These are phyloP conservation scores for Seriola aureovittata DNA, from an alignment of 2,113 vertebrate genomes.

Conservation along the genomic window DNA sequence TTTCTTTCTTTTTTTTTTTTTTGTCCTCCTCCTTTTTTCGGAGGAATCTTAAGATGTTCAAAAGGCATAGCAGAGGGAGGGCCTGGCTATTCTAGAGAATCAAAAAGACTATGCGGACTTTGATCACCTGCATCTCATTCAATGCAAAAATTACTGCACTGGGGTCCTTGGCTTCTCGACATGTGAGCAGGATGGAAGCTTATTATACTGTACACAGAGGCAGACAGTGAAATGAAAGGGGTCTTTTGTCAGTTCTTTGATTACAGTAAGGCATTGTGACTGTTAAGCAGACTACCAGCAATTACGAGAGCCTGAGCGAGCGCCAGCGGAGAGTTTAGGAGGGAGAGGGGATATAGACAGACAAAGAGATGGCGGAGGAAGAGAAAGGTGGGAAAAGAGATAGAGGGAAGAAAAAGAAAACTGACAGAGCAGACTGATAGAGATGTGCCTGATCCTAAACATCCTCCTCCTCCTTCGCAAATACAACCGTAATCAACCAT, in stretches of 20 bases:
- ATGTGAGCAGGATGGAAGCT: conserved; percentile 67
- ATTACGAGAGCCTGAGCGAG: conserved; percentile 56
- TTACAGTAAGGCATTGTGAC: conserved; percentile 78
- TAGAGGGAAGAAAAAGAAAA: not conserved
- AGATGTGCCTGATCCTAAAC: conserved; percentile 17
- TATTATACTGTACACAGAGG: conserved; percentile 76
- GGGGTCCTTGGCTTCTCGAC: conserved; percentile 69
- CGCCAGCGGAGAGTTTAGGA: conserved; percentile 42
- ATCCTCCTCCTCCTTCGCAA: not conserved
- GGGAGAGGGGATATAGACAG: conserved; percentile 33
- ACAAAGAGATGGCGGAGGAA: conserved; percentile 39
- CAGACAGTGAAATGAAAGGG: conserved; percentile 73
- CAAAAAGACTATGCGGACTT: conserved; percentile 82
- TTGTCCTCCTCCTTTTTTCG: conserved; percentile 22
- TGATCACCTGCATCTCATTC: conserved; percentile 81
- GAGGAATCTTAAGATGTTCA: conserved; percentile 78
- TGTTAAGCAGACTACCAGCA: conserved; percentile 71
- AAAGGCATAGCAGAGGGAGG: conserved; percentile 77
- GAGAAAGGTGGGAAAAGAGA: conserved; percentile 25
- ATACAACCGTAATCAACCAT: conserved; percentile 31
- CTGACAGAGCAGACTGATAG: conserved; percentile 15
- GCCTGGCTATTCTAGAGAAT: conserved; percentile 76
- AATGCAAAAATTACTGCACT: conserved; percentile 71
- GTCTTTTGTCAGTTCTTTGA: conserved; percentile 80
- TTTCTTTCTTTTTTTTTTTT: not conserved